phyloP scores from a whole-genome alignment of 2,797 vertebrate species.

The Lepus townsendii region DNA sequence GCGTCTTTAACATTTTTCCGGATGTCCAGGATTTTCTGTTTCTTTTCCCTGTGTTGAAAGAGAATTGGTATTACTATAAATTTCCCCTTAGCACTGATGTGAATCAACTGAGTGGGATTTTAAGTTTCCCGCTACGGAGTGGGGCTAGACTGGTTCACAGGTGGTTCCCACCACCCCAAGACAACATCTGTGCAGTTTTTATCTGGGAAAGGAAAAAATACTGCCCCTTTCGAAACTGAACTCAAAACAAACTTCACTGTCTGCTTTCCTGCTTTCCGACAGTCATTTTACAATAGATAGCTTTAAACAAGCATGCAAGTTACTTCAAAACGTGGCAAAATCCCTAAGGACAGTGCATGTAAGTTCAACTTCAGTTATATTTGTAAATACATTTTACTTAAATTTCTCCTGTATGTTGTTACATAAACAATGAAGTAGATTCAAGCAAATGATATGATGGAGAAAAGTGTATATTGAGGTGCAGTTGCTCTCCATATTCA shows the following conservation, averaged over 20 bases:
- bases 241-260: slow-evolving; percentile 26
- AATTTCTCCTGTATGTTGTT: background rate
- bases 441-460: background rate
- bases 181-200: slow-evolving; percentile 77
- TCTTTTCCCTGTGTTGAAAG: slow-evolving; percentile 95
- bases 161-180: background rate
- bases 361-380: background rate
- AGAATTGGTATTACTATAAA: slow-evolving; percentile 80
- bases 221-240: slow-evolving; percentile 14
- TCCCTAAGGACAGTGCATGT: background rate
- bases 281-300: background rate
- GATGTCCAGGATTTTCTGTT: slow-evolving; percentile 98
- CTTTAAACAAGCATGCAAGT: background rate
- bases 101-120: slow-evolving; percentile 53
- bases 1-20: slow-evolving; percentile 99
- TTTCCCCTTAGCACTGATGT: slow-evolving; percentile 64
- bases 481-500: background rate
- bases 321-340: background rate
- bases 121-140: slow-evolving; percentile 60
- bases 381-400: background rate
- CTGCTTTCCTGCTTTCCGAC: no score
- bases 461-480: slow-evolving; percentile 40
- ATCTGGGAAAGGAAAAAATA: slow-evolving; percentile 72
- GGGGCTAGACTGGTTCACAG: slow-evolving; percentile 37
- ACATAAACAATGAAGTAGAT: background rate